phyloP scores from a whole-genome alignment of 2,888 invertebrate species.

The Gryllus longicercus region DNA sequence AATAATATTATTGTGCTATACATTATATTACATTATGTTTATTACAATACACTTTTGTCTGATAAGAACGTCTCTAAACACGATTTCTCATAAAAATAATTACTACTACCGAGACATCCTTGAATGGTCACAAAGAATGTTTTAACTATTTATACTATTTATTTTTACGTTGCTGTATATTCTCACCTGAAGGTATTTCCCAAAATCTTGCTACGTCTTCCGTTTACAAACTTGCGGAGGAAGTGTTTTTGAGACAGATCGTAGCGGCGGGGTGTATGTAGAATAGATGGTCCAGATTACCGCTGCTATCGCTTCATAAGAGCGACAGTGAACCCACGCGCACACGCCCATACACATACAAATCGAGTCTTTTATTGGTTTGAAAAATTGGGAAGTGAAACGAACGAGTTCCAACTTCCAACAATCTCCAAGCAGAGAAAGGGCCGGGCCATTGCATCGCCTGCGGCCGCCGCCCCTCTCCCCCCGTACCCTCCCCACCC shows the following conservation, averaged over 20 bases:
- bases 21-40: too few species aligned
- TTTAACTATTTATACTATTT: too few species aligned
- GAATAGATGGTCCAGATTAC: constrained; percentile 28
- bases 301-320: constrained; percentile 28
- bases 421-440: constrained; percentile 19
- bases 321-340: background rate
- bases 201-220: too few species aligned
- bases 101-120: too few species aligned
- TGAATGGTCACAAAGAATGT: too few species aligned
- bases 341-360: constrained; percentile 1
- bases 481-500: background rate
- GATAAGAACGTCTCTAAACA: too few species aligned
- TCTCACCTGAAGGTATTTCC: too few species aligned
- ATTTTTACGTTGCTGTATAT: too few species aligned
- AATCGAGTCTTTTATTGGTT: constrained; percentile 34
- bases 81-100: too few species aligned
- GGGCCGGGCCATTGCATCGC: background rate
- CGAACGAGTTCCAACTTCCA: constrained; percentile 33
- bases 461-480: constrained; percentile 27
- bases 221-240: too few species aligned
- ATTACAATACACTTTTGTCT: too few species aligned
- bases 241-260: background rate
- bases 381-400: constrained; percentile 36
- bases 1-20: too few species aligned
- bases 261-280: background rate